Evolutionary conservation across 1,140 invertebrate species (phyloP), one percentile per base, ranked within the genome.

Genomic region (Mycetomoellerius zeteki): DNA sequence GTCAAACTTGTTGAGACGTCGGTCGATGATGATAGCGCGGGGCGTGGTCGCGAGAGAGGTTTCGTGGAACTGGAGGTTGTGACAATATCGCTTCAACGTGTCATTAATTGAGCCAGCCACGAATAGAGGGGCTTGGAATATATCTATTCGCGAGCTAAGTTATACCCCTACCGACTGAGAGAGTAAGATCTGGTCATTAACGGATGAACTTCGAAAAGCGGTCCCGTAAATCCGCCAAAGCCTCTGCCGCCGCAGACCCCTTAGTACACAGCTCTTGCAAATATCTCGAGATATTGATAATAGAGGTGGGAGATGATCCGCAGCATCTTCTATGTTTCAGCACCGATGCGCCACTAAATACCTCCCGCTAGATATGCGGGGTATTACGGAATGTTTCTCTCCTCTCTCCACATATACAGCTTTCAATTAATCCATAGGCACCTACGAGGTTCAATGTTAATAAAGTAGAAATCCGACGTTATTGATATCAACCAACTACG

Each of bases 241-340:
- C 80, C 65, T 56, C 16, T 47, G 4, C 54, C 54, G 16, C 69
- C 80, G 54, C 52, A 60, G 37, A 21, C 54, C 37, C 54, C 67
- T 43, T 16, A 6, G 30, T 30, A 30, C 58, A 52, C 27, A 14
- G 21, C 50, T 30, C 54, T 33, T 37, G 54, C 37, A 71, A 84
- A 84, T 84, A 73, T 73, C 80, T 73, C 80, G 80, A 73, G 69
- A 84, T 84, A 84, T 84, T 84, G 69, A 84, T 84, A 84, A 84
- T 60, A 37, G 54, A 73, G 21, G 54, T 27, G 54, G 24, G 67
- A 84, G 80, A 73, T 73, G 67, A 73, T 58, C 37, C 67, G 33
- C 69, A n/a, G 33, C 80, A 24, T 75, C 54, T 75, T 75, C 52
- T 37, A 30, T 72, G 54, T 84, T 73, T 84, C 78, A 60, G 21